Base-by-base conservation (phyloP, 2,797 vertebrate genomes). In the Micrastur ruficollis region DNA sequence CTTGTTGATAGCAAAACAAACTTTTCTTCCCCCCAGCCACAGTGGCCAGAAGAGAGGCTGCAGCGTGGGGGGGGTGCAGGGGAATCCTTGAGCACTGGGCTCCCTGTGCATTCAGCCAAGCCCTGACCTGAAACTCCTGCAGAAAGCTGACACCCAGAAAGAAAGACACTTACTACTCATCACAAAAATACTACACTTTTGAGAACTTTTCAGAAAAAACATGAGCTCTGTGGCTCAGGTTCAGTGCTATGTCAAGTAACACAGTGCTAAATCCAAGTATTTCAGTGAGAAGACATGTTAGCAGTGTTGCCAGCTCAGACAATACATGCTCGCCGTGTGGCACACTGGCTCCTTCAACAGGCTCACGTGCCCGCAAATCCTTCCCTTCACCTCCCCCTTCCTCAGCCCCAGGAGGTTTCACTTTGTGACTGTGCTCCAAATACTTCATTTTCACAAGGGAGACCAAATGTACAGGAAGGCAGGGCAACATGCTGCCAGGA, bases 301-400 rank as follows among this genome's bases (percentile, higher is more conserved):
- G 56, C 14, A 53, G 8, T 9, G 8, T 40, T 88, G 42, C 10
- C 75, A 74, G 31, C 40, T 83, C 75, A 49, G 40, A 49, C 6
- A 71, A 46, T 0, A 4, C 8, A 22, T 7, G 17, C 12, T 68
- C 16, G 1, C 58, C 31, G 27, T 0, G 0, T 7, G 32, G 19
- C 31, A 36, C 31, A 56, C 29, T 1, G 2, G 10, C 34, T 75
- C 20, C 8, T 55, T 67, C 53, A 49, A 31, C 21, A 79, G 61
- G 27, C 19, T 74, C 52, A 0, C 2, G 5, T 34, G 13, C 8
- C 23, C 3, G 2, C n/a, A 65, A 55, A 34, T 25, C 31, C n/a
- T 47, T 53, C 34, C 6, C 12, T 81, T 81, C 25, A 40, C 10
- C 20, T 75, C 31, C 11, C 9, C 3, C 6, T 38, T 61, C 34